phyloP scores from a whole-genome alignment of 2,797 vertebrate species.

The Loriculus beryllinus region DNA sequence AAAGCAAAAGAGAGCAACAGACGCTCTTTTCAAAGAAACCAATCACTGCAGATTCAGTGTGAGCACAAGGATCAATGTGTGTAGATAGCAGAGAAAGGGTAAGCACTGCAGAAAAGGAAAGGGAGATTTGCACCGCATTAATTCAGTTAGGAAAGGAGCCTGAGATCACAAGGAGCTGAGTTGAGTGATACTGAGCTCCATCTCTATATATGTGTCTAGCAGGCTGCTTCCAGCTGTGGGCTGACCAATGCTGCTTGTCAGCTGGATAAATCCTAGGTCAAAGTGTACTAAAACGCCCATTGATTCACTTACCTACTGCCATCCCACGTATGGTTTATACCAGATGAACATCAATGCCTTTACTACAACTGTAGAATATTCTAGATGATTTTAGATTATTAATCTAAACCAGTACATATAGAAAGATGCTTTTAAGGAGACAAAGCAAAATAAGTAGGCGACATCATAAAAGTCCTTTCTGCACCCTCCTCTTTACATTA shows the following conservation, averaged over 20 bases:
- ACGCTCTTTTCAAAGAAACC: not conserved
- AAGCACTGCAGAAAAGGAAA: not conserved
- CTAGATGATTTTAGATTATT: not conserved
- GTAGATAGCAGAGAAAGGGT: not conserved
- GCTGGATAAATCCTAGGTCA: not conserved
- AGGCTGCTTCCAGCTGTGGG: not conserved
- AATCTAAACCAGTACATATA: not conserved
- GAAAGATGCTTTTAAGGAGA: not conserved
- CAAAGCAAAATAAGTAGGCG: not conserved
- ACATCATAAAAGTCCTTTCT: not conserved
- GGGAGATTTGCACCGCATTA: not conserved
- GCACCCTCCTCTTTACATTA: not conserved
- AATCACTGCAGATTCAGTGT: not conserved
- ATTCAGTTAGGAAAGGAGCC: not conserved
- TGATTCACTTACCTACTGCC: not conserved
- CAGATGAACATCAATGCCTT: not conserved
- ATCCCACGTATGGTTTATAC: not conserved
- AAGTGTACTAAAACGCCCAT: not conserved
- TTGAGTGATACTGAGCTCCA: accelerated
- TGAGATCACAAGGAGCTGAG: not conserved
- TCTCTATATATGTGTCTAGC: not conserved
- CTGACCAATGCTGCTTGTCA: not conserved
- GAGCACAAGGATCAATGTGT: not conserved
- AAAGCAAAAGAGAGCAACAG: not conserved
- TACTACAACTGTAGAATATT: accelerated